Percentiles rank a stretch among this genome's conserved stretches.
Evolutionary conservation across 1,140 invertebrate species (phyloP).

Genomic region (Calosoma granatense): DNA sequence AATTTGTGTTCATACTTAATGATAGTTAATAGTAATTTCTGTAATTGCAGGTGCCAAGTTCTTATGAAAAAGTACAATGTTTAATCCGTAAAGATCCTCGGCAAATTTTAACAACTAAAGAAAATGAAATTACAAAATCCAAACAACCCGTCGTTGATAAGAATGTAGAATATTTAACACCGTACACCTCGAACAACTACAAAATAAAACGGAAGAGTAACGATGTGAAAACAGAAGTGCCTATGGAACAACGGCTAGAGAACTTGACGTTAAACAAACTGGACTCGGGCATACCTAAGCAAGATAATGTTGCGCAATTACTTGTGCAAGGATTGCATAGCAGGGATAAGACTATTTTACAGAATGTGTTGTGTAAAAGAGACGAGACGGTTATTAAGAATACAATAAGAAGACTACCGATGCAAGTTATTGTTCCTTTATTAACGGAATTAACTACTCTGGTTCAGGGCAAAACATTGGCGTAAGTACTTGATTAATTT

Average conservation of each 20-base stretch:
- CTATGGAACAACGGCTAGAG: slow-evolving; percentile 62
- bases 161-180: slow-evolving; percentile 39
- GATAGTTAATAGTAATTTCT: no score
- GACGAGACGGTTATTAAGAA: slow-evolving; percentile 47
- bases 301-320: slow-evolving; percentile 59
- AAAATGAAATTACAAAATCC: slow-evolving; percentile 25
- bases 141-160: slow-evolving; percentile 32
- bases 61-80: slow-evolving; percentile 43
- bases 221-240: slow-evolving; percentile 48
- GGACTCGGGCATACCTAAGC: slow-evolving; percentile 37
- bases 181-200: slow-evolving; percentile 24
- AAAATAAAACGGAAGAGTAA: slow-evolving; percentile 36
- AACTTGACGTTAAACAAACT: slow-evolving; percentile 49
- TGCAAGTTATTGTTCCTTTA: slow-evolving; percentile 48
- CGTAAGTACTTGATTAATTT: slow-evolving; percentile 35
- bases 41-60: slow-evolving; percentile 36
- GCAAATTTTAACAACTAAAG: slow-evolving; percentile 32
- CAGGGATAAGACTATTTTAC: slow-evolving; percentile 54
- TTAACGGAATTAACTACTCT: slow-evolving; percentile 49
- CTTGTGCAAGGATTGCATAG: slow-evolving; percentile 68
- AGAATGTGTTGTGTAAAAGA: slow-evolving; percentile 42
- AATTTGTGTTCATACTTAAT: no score
- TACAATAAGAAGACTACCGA: slow-evolving; percentile 50
- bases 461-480: slow-evolving; percentile 47
- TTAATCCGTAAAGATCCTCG: slow-evolving; percentile 42